These are phyloP conservation scores for Apteryx mantelli DNA, from an alignment of 2,113 vertebrate species.

Conservation along the genomic window DNA sequence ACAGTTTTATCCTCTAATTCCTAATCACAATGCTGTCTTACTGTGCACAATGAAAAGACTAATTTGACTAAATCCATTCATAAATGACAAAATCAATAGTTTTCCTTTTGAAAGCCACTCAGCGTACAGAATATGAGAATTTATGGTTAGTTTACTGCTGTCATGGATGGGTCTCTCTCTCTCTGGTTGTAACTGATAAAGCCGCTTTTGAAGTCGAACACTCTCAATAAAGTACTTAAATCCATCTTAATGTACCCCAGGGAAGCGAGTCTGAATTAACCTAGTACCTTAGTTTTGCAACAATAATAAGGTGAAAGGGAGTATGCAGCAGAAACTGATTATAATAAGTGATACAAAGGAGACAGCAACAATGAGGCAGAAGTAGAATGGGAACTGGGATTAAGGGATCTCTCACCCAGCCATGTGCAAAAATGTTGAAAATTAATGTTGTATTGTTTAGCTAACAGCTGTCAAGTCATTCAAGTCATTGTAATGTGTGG, in stretches of 20 bases:
- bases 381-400: conserved; percentile 77
- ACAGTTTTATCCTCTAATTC: conserved; percentile 66
- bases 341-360: conserved; percentile 69
- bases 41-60: conserved; percentile 53
- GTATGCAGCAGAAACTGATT: conserved; percentile 69
- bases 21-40: conserved; percentile 64
- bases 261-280: conserved; percentile 78
- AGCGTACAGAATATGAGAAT: conserved; percentile 63
- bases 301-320: conserved; percentile 78
- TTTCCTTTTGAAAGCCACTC: conserved; percentile 72
- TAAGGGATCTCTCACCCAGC: conserved; percentile 79
- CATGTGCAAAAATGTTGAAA: conserved; percentile 77
- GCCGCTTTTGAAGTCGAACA: conserved; percentile 78
- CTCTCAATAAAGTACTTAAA: conserved; percentile 78
- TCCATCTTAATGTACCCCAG: conserved; percentile 74
- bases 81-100: conserved; percentile 72
- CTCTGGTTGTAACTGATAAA: conserved; percentile 80
- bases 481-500: conserved; percentile 69
- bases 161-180: conserved; percentile 71
- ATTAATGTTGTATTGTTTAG: conserved; percentile 78
- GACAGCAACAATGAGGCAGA: conserved; percentile 71
- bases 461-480: conserved; percentile 77
- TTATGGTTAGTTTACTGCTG: conserved; percentile 72
- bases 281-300: conserved; percentile 70
- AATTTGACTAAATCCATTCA: conserved; percentile 77